Percentiles rank a stretch among this genome's conserved stretches.
phyloP scores from a whole-genome alignment of 2,797 vertebrate genomes.

The Acanthurus leucopareius region DNA sequence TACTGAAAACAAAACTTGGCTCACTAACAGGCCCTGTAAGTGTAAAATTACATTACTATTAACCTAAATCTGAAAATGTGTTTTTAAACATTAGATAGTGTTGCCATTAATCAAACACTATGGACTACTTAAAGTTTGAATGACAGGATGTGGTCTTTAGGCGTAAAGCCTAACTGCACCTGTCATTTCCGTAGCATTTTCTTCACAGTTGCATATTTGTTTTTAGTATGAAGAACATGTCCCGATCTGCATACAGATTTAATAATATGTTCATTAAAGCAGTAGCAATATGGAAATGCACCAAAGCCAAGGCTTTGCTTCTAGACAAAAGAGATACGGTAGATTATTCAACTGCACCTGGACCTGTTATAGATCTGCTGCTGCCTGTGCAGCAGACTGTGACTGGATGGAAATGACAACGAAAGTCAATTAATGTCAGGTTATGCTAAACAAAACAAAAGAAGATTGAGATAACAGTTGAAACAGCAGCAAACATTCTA shows the following conservation, averaged over 20 bases:
- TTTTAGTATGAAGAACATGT: not conserved
- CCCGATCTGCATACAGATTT: not conserved
- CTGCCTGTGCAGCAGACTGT: conserved; percentile 21
- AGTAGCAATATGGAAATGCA: no score
- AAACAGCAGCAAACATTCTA: conserved; percentile 13
- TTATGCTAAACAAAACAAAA: conserved; percentile 12
- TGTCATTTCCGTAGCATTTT: not conserved
- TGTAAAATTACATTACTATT: not conserved
- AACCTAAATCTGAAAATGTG: not conserved
- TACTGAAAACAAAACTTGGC: not conserved
- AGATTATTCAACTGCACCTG: conserved; percentile 40
- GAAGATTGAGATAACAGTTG: not conserved
- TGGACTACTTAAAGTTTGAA: no score
- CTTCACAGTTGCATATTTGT: not conserved
- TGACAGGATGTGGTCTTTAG: conserved; percentile 20
- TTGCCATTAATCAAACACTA: not conserved
- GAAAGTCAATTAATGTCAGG: conserved; percentile 40
- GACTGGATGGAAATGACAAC: conserved; percentile 44
- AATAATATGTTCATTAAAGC: conserved; percentile 7
- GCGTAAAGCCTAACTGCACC: not conserved
- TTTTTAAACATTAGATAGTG: not conserved
- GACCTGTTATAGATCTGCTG: conserved; percentile 19
- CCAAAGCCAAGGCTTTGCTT: not conserved
- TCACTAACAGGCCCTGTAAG: not conserved
- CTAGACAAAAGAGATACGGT: not conserved